Conservation (phyloP, 2,888 invertebrate species). For the Tetranychus piercei region DNA sequence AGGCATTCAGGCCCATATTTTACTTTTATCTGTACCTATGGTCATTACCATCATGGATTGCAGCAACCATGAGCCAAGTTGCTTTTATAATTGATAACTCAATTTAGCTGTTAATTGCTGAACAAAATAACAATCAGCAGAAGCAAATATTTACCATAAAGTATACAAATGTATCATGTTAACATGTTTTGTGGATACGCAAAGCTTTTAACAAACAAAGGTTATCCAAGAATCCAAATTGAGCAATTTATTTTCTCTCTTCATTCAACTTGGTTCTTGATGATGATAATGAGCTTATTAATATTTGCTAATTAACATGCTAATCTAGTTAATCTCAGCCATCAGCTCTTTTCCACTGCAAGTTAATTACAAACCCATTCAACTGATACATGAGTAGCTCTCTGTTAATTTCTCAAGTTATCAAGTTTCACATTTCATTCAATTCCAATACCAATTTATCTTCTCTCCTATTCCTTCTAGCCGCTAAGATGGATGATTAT, state of each 20-base stretch:
- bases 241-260: neutral
- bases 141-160: no score
- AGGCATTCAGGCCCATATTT: neutral
- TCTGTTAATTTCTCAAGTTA: neutral
- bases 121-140: neutral
- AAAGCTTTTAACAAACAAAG: neutral
- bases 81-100: neutral
- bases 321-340: neutral
- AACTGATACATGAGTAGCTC: no score
- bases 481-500: constrained; percentile 63
- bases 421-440: neutral
- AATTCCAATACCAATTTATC: neutral
- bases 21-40: neutral
- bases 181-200: neutral
- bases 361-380: no score
- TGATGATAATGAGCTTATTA: neutral
- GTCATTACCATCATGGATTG: neutral
- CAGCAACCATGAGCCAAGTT: neutral
- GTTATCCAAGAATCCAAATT: neutral
- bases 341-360: no score
- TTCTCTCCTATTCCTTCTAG: constrained; percentile 36
- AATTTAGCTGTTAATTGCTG: neutral
- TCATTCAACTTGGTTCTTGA: neutral
- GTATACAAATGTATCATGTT: neutral
- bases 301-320: neutral